A percentile compares a stretch with the other conserved stretches of the same genome.
These are phyloP conservation scores for Hybognathus amarus DNA, from an alignment of 2,797 vertebrate genomes.

Conservation along the genomic window DNA sequence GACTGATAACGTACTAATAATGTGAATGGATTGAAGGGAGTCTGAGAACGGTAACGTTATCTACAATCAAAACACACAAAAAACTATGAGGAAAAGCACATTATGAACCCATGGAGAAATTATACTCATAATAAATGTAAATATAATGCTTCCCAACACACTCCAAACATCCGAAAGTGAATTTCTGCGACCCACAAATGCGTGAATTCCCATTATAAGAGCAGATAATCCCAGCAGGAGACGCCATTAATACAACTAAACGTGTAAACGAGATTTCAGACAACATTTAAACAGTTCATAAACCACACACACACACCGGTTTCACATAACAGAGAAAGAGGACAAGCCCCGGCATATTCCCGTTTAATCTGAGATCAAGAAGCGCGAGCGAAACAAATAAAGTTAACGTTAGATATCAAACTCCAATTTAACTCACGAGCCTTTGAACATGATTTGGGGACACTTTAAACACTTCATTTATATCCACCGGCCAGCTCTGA, in stretches of 20 bases:
- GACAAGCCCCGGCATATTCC: constrained; percentile 35
- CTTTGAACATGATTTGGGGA: not conserved
- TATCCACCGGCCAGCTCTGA: not conserved
- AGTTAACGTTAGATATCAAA: not conserved
- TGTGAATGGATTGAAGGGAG: not conserved
- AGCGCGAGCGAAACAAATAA: not conserved
- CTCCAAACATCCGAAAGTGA: not conserved
- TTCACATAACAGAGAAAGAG: not conserved
- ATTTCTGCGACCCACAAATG: not conserved
- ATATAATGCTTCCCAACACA: not conserved
- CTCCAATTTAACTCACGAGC: not conserved
- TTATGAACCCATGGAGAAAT: not conserved
- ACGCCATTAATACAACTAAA: not conserved
- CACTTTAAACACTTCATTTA: not conserved
- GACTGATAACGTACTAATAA: not conserved
- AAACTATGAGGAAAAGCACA: not conserved
- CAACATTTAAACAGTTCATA: not conserved
- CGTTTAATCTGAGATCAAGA: constrained; percentile 10
- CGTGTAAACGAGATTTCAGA: not conserved
- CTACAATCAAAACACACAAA: not conserved
- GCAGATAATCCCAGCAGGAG: not conserved
- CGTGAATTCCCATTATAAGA: not conserved
- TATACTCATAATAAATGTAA: too few species aligned
- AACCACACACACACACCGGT: not conserved
- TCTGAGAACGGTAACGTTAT: not conserved